These are phyloP conservation scores for Salarias fasciatus DNA, from an alignment of 2,797 vertebrate genomes.

Conservation along the genomic window DNA sequence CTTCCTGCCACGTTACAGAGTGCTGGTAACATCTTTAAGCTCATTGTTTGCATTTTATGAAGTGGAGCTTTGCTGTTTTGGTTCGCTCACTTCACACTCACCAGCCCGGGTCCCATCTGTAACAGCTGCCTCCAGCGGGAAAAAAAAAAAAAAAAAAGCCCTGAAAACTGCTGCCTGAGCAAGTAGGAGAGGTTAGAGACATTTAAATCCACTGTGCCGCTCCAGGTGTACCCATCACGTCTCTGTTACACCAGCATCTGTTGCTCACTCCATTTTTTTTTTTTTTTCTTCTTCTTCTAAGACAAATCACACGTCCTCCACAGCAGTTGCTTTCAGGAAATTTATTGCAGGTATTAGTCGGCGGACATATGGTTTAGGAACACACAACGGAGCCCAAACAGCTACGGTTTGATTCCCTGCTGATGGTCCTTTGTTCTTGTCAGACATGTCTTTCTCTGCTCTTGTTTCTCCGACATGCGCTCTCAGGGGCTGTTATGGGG, in stretches of 20 bases:
- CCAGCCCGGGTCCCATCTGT: neutral
- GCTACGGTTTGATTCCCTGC: no score
- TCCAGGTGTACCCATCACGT: neutral
- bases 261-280: neutral
- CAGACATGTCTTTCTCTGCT: no score
- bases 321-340: neutral
- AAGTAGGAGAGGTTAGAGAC: neutral
- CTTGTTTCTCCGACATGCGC: no score
- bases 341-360: neutral
- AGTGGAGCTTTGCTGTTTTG: slow-evolving; percentile 3
- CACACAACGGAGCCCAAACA: no score
- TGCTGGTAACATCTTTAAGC: slow-evolving; percentile 16
- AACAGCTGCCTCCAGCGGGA: neutral
- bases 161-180: neutral
- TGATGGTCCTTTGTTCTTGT: no score
- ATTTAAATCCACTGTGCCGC: neutral
- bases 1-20: neutral
- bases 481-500: no score
- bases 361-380: no score
- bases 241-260: neutral
- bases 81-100: neutral
- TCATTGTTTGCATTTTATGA: slow-evolving; percentile 18
- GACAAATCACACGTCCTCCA: neutral
- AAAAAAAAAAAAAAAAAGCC: neutral
- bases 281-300: neutral